These are phyloP conservation scores for Drosophila ananassae DNA, from an alignment of 1,140 invertebrate species.

Conservation along the genomic window DNA sequence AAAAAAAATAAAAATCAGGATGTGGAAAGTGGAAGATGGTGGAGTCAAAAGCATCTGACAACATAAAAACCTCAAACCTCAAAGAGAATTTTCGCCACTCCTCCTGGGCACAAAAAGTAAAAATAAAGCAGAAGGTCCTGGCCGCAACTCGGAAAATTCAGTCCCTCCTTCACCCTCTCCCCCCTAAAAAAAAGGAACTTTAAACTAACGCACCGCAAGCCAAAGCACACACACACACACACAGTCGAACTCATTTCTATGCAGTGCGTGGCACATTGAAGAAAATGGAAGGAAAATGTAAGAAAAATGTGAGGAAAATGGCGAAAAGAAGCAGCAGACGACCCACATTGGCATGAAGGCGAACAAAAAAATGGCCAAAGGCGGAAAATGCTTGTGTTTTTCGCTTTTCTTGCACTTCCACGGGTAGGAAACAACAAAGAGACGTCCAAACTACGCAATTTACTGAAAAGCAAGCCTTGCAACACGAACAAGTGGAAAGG, in stretches of 20 bases:
- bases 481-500: slow-evolving; percentile 27
- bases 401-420: slow-evolving; percentile 44
- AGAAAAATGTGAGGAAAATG: slow-evolving; percentile 32
- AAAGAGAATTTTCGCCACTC: slow-evolving; percentile 52
- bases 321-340: slow-evolving; percentile 43
- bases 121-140: slow-evolving; percentile 16
- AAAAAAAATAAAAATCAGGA: slow-evolving; percentile 14
- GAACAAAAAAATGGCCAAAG: slow-evolving; percentile 22
- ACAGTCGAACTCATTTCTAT: slow-evolving; percentile 55
- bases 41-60: slow-evolving; percentile 29
- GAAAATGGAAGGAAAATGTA: slow-evolving; percentile 25
- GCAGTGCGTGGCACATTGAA: slow-evolving; percentile 50
- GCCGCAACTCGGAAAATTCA: slow-evolving; percentile 45
- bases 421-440: slow-evolving; percentile 42
- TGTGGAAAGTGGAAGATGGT: slow-evolving; percentile 4
- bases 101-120: not conserved
- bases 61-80: slow-evolving; percentile 67
- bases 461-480: slow-evolving; percentile 51
- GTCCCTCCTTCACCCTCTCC: not conserved
- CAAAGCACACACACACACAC: slow-evolving; percentile 21
- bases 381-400: slow-evolving; percentile 22
- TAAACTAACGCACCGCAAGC: slow-evolving; percentile 63
- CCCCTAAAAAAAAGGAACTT: slow-evolving; percentile 38
- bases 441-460: slow-evolving; percentile 69
- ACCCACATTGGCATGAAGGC: slow-evolving; percentile 63